Evolutionary conservation across 92 coral and sea anemone genomes (phyloP).

Genomic region (Bergia puertoricense): DNA sequence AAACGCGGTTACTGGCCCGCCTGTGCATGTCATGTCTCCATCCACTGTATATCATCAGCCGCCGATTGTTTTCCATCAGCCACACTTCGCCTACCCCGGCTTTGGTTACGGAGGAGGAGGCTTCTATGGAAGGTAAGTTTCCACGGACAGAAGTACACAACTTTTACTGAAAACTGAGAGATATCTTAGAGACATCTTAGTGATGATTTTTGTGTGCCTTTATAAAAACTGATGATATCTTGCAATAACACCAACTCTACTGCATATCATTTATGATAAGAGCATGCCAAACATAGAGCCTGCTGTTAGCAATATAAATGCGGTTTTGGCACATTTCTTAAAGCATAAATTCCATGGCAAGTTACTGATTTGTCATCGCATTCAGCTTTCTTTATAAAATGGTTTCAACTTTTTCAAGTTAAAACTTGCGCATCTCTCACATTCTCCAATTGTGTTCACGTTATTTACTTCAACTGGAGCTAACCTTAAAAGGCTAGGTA

Average conservation of each 20-base stretch:
- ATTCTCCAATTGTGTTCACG: no score
- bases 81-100: conserved; percentile 85
- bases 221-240: background rate
- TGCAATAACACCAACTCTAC: background rate
- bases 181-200: no score
- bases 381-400: no score
- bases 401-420: no score
- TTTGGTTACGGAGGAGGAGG: conserved; percentile 68
- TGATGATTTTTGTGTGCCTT: no score
- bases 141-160: conserved; percentile 9
- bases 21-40: conserved; percentile 98
- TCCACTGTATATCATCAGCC: conserved; percentile 99
- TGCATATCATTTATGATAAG: no score
- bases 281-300: background rate
- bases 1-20: conserved; percentile 93
- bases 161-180: background rate
- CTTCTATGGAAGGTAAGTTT: conserved; percentile 81
- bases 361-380: no score
- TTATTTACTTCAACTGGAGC: no score
- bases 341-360: no score
- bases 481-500: no score
- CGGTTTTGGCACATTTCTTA: background rate
- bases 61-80: conserved; percentile 96
- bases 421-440: no score
- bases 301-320: background rate